Evolutionary conservation across 2,113 vertebrate species (phyloP).

Genomic region (Falco punctatus): DNA sequence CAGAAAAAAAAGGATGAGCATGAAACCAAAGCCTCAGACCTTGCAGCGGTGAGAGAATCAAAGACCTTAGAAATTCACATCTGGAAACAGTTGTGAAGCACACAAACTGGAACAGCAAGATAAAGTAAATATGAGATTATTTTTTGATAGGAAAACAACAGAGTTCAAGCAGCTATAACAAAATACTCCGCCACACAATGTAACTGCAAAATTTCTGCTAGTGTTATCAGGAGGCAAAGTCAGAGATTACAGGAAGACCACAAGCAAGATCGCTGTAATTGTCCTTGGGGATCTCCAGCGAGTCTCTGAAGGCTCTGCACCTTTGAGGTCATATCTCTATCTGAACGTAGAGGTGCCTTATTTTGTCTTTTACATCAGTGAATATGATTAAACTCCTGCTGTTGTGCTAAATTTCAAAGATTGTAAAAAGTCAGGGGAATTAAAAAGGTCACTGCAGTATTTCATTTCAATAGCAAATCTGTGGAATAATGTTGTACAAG

Average conservation of each 20-base stretch:
- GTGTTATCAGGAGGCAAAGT: background rate
- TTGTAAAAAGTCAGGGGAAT: slow-evolving; percentile 79
- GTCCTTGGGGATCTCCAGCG: slow-evolving; percentile 21
- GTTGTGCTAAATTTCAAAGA: slow-evolving; percentile 81
- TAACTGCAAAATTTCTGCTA: background rate
- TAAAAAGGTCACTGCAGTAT: slow-evolving; percentile 79
- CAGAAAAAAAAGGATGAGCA: background rate
- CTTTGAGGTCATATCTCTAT: slow-evolving; percentile 69
- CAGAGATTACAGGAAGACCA: background rate
- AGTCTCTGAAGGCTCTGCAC: slow-evolving; percentile 43
- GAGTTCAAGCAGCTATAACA: background rate
- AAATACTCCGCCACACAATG: background rate
- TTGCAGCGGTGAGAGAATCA: background rate
- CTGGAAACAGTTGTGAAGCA: background rate
- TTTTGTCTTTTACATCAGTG: slow-evolving; percentile 76
- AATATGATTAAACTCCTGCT: slow-evolving; percentile 80
- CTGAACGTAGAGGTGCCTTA: slow-evolving; percentile 74
- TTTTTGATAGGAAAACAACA: slow-evolving; percentile 16
- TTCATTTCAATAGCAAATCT: slow-evolving; percentile 77
- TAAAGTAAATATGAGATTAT: background rate
- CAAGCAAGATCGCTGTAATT: background rate
- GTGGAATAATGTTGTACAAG: slow-evolving; percentile 66
- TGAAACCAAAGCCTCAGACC: background rate
- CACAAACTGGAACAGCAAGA: background rate
- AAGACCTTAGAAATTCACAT: background rate